phyloP scores from a whole-genome alignment of 1,140 invertebrate species.

The Drosophila nigromelanica region DNA sequence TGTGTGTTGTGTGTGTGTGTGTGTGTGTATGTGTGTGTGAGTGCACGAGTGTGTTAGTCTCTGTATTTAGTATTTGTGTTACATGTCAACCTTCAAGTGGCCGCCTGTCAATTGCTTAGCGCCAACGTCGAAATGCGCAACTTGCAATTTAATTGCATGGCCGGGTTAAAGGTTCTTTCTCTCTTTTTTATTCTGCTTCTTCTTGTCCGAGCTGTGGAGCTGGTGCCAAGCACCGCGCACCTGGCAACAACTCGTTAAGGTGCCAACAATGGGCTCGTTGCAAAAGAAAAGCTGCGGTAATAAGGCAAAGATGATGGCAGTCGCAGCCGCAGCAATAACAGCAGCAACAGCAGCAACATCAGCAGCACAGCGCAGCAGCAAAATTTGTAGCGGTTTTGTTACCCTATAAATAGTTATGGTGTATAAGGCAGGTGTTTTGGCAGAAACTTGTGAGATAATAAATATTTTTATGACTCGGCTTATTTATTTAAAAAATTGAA shows the following conservation, averaged over 20 bases:
- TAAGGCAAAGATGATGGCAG: conserved; percentile 66
- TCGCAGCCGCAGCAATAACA: conserved; percentile 31
- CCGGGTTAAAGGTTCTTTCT: conserved; percentile 34
- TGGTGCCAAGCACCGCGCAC: conserved; percentile 18
- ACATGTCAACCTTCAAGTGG: conserved; percentile 62
- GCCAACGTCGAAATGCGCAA: conserved; percentile 40
- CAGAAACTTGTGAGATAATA: background rate
- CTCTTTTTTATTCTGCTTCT: background rate
- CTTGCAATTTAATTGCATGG: conserved; percentile 70
- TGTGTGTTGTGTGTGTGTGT: conserved; percentile 2
- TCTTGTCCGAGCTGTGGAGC: background rate
- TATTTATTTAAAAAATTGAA: too few species aligned
- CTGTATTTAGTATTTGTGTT: conserved; percentile 26
- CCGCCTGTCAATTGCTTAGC: conserved; percentile 74
- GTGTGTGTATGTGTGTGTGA: background rate
- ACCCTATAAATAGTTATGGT: conserved; percentile 12
- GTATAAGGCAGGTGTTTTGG: background rate
- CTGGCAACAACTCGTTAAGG: conserved; percentile 57
- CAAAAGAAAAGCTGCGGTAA: conserved; percentile 61
- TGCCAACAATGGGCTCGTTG: conserved; percentile 39
- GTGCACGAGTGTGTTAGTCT: conserved; percentile 2
- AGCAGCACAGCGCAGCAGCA: conserved; percentile 33
- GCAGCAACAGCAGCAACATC: conserved; percentile 12
- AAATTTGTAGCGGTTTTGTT: conserved; percentile 39
- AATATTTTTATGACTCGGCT: too few species aligned